These are phyloP conservation scores for Malacosoma neustria DNA, from an alignment of 2,888 invertebrate genomes.

Conservation along the genomic window DNA sequence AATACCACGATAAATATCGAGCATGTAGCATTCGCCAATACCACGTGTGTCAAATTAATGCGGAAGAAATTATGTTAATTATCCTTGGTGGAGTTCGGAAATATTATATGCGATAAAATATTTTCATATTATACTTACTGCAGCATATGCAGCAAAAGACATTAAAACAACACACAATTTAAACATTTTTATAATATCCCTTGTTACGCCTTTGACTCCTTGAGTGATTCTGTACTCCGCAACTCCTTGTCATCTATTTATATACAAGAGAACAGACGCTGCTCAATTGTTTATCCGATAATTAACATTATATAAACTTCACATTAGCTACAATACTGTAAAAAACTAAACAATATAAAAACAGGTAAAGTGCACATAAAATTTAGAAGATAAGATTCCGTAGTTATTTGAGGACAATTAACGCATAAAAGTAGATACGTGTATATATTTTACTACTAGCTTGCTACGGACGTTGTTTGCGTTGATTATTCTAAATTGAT, in stretches of 20 bases:
- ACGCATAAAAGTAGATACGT: too few species aligned
- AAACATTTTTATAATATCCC: neutral
- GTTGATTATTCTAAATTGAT: too few species aligned
- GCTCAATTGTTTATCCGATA: neutral
- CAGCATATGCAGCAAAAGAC: neutral
- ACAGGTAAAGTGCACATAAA: too few species aligned
- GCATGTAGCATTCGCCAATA: constrained; percentile 4
- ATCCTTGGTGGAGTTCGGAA: too few species aligned
- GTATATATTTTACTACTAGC: too few species aligned
- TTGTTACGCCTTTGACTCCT: neutral
- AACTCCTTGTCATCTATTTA: neutral
- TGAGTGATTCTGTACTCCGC: neutral
- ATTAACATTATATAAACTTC: neutral
- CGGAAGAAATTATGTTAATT: too few species aligned
- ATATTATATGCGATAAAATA: too few species aligned
- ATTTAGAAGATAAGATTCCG: too few species aligned
- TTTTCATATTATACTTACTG: neutral
- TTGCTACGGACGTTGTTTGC: too few species aligned
- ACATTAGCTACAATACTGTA: constrained; percentile 5
- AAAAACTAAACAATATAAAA: constrained; percentile 2
- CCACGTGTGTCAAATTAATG: too few species aligned
- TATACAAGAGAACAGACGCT: neutral
- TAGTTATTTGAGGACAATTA: too few species aligned
- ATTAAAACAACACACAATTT: neutral
- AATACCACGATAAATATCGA: constrained; percentile 4